A percentile compares a stretch with the other conserved stretches of the same genome.
These are phyloP conservation scores for Cepaea nemoralis DNA, from an alignment of 1,140 invertebrate genomes.

Conservation along the genomic window DNA sequence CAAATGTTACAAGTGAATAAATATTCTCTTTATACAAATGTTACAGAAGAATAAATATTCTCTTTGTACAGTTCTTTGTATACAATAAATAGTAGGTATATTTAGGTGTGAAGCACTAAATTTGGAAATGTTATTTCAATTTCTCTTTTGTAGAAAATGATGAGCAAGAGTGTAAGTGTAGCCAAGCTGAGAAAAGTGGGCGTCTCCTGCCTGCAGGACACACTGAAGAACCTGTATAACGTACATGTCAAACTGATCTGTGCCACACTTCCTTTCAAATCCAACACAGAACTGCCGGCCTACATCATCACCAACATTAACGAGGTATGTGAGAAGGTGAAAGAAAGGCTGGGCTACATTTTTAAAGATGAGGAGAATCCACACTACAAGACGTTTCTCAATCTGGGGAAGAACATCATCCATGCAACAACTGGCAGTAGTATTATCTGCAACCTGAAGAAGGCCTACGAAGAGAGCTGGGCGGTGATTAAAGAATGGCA, in stretches of 20 bases:
- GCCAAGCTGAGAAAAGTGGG: conserved; percentile 48
- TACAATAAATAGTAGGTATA: too few relatives aligned
- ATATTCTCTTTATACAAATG: too few relatives aligned
- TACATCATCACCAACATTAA: conserved; percentile 17
- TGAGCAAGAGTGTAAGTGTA: conserved; percentile 42
- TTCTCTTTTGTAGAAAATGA: conserved; percentile 13
- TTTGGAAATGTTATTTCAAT: not conserved
- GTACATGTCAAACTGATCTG: conserved; percentile 43
- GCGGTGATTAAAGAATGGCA: conserved; percentile 46
- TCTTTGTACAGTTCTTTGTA: too few relatives aligned
- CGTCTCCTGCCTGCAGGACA: conserved; percentile 48
- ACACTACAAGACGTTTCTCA: conserved; percentile 27
- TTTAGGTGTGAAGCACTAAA: too few relatives aligned
- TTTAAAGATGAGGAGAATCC: conserved; percentile 33
- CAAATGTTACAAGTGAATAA: too few relatives aligned
- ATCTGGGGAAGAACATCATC: conserved; percentile 37
- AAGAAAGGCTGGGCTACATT: conserved; percentile 34
- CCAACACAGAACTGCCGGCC: conserved; percentile 41
- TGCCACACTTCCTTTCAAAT: conserved; percentile 33
- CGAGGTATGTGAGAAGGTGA: conserved; percentile 11
- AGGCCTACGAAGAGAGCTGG: conserved; percentile 35
- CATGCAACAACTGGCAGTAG: conserved; percentile 30
- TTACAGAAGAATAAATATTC: too few relatives aligned
- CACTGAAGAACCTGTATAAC: conserved; percentile 50
- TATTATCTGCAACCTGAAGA: conserved; percentile 40